Percentiles rank a stretch among this genome's conserved stretches.
Conservation (phyloP, 2,888 invertebrate genomes). For the Zelleria hepariella region DNA sequence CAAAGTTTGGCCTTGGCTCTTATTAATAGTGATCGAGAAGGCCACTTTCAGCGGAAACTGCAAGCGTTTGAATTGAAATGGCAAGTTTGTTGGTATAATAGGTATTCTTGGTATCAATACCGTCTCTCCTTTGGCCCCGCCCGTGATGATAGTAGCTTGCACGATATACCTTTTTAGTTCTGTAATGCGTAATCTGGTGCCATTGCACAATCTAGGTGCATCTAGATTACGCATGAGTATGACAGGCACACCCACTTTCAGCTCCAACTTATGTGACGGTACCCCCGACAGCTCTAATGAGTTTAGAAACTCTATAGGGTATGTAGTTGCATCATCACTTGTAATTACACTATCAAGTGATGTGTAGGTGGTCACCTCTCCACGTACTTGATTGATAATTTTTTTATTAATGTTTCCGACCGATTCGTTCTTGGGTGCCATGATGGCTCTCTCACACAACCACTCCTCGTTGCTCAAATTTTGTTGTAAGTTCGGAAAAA, state of each 20-base stretch:
- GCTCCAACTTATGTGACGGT: conserved; percentile 19
- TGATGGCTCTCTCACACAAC: not conserved
- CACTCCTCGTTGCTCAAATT: not conserved
- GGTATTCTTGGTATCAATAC: conserved; percentile 23
- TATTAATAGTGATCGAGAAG: conserved; percentile 18
- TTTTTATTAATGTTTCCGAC: too few species aligned
- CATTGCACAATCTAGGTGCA: conserved; percentile 18
- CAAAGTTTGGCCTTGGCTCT: conserved; percentile 19
- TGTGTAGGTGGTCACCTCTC: not conserved
- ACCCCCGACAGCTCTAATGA: conserved; percentile 19
- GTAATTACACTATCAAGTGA: conserved; percentile 2
- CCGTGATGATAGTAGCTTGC: conserved; percentile 20
- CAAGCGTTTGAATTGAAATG: conserved; percentile 11
- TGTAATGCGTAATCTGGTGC: conserved; percentile 10
- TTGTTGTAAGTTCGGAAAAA: too few species aligned
- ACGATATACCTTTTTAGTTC: conserved; percentile 17
- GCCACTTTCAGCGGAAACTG: conserved; percentile 19
- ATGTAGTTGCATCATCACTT: not conserved
- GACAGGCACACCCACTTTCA: conserved; percentile 23
- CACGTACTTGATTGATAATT: too few species aligned
- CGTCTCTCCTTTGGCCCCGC: conserved; percentile 16
- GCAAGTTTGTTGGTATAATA: conserved; percentile 21
- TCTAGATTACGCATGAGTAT: conserved; percentile 21
- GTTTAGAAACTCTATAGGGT: conserved; percentile 18
- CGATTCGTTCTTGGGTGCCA: not conserved